Base-by-base conservation (phyloP, 2,113 vertebrate genomes). In the Psephotus haematonotus region DNA sequence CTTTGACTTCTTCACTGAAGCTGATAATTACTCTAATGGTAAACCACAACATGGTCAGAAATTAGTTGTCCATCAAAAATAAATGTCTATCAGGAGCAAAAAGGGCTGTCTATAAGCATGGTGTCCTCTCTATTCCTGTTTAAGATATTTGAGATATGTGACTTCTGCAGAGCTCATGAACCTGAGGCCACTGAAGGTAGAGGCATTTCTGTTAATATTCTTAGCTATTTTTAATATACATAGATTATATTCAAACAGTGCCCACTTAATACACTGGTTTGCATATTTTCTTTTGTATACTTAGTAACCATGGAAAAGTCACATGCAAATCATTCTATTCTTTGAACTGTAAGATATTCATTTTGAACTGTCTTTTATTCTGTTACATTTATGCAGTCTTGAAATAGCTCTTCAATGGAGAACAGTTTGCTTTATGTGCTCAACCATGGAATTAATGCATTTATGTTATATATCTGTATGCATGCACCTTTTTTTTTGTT, bases 301-400 rank as follows among this genome's bases (percentile, higher is more conserved):
- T 92, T 86, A 17, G 64, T 94, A 86, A 88, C 76, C 44, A 15
- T 90, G 86, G 88, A 86, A 92, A 71, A 92, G 52, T 81, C 72
- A 76, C 52, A 62, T 76, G 57, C 13, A 80, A 70, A 85, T 90
- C 64, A 52, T 55, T 82, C 44, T 91, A 3, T 68, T 91, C 41
- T 88, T 93, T 88, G 72, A 94, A 75, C n/a, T 92, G 2, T 47
- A 83, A 55, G 64, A 64, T 92, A 81, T 0, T 3, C 1, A 41
- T 82, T 92, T 87, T 91, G 62, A 52, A 55, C 47, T 86, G 33
- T 35, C 41, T 67, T 88, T n/a, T 85, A 82, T 75, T 86, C 33
- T 78, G 25, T 81, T 70, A 59, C 52, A 65, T 88, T 67, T 81
- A 53, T 82, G 39, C 53, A 60, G 50, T 86, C 82, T 94, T 83